These are phyloP conservation scores for Hipposideros armiger DNA, from an alignment of 2,113 vertebrate genomes.

Conservation along the genomic window DNA sequence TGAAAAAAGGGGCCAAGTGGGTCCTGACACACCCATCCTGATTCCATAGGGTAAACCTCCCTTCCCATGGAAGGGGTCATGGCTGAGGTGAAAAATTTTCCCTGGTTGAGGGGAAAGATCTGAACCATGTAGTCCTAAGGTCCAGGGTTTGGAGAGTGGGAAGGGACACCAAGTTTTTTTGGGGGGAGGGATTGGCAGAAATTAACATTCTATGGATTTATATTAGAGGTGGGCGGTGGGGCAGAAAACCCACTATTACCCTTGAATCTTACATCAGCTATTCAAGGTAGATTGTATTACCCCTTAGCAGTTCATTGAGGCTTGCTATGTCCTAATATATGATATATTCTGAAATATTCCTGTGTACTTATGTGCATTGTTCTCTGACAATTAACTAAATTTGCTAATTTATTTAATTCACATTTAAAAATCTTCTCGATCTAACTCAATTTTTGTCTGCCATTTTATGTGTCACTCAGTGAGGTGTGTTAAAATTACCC, in stretches of 20 bases:
- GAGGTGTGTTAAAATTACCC: background rate
- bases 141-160: background rate
- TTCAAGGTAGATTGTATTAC: background rate
- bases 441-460: background rate
- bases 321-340: background rate
- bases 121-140: background rate
- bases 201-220: background rate
- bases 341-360: background rate
- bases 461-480: constrained; percentile 8
- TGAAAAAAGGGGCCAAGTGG: background rate
- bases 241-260: background rate
- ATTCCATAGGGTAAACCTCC: background rate
- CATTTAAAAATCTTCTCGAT: constrained; percentile 9
- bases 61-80: background rate
- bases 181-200: background rate
- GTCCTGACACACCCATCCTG: background rate
- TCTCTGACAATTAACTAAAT: background rate
- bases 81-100: background rate
- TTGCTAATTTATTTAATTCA: background rate
- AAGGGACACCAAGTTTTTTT: background rate
- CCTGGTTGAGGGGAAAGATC: background rate
- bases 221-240: background rate
- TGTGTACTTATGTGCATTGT: background rate
- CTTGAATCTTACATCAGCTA: background rate
- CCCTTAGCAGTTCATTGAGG: background rate